Evolutionary conservation across 2,797 vertebrate genomes (phyloP).

Genomic region (Sciurus vulgaris): DNA sequence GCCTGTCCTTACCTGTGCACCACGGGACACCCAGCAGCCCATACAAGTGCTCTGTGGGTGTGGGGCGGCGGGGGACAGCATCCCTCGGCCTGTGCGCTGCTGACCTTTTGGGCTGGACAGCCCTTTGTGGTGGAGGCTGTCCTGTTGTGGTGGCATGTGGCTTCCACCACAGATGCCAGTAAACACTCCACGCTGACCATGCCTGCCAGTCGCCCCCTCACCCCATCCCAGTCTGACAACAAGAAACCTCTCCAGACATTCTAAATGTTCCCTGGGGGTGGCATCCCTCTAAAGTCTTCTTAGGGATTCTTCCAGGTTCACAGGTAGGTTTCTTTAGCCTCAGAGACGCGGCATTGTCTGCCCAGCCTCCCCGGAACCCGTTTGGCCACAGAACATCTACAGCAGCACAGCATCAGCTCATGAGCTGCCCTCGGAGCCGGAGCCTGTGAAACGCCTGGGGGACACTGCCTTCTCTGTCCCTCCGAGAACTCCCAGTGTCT

Average conservation of each 20-base stretch:
- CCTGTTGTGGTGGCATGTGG: rapidly evolving
- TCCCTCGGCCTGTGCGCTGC: not conserved
- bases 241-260: not conserved
- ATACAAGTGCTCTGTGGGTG: not conserved
- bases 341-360: not conserved
- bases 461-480: not conserved
- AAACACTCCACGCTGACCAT: too few relatives aligned
- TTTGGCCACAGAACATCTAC: rapidly evolving
- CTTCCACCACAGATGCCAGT: not conserved
- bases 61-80: rapidly evolving
- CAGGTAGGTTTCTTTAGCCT: too few relatives aligned
- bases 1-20: too few relatives aligned
- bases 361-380: not conserved
- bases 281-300: not conserved
- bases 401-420: rapidly evolving
- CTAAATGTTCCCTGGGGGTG: not conserved
- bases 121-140: not conserved
- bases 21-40: too few relatives aligned
- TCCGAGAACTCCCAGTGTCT: not conserved
- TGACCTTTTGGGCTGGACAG: rapidly evolving
- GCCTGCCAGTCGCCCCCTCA: not conserved
- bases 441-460: not conserved
- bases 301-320: too few relatives aligned
- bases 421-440: not conserved
- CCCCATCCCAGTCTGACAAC: too few relatives aligned